phyloP scores from a whole-genome alignment of 1,140 invertebrate genomes.

The Asbolus verrucosus region DNA sequence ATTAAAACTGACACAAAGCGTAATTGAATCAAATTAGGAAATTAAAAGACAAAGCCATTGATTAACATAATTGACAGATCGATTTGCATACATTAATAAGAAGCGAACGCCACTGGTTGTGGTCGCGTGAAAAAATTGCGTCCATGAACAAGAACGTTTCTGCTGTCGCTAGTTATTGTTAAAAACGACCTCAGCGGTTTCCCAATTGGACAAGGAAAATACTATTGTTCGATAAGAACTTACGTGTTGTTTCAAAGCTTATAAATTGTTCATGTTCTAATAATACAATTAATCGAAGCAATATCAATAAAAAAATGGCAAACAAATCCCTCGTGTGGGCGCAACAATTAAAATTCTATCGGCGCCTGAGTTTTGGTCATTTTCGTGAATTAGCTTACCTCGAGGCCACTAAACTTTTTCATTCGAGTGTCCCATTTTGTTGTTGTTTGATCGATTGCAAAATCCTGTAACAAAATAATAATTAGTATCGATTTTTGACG shows the following conservation, averaged over 20 bases:
- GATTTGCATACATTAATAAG: background rate
- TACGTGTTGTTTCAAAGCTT: background rate
- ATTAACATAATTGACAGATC: constrained; percentile 17
- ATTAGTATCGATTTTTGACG: no score
- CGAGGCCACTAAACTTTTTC: constrained; percentile 32
- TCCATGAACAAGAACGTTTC: no score
- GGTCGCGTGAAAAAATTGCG: background rate
- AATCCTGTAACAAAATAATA: constrained; percentile 18
- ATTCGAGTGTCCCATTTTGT: constrained; percentile 11
- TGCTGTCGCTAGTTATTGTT: background rate
- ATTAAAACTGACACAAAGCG: no score
- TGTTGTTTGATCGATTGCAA: constrained; percentile 6
- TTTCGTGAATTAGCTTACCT: constrained; percentile 6
- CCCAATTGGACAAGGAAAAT: no score
- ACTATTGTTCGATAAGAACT: no score
- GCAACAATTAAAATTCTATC: constrained; percentile 18
- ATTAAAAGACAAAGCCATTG: constrained; percentile 2
- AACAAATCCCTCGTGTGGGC: no score
- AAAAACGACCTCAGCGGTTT: constrained; percentile 17
- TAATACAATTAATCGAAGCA: no score
- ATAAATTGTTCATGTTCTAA: no score
- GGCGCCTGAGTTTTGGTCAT: background rate
- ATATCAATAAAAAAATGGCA: no score
- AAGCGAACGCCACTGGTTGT: background rate
- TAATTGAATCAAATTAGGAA: constrained; percentile 27